Evolutionary conservation across 2,797 vertebrate genomes (phyloP).

Genomic region (Naso thynnoides): DNA sequence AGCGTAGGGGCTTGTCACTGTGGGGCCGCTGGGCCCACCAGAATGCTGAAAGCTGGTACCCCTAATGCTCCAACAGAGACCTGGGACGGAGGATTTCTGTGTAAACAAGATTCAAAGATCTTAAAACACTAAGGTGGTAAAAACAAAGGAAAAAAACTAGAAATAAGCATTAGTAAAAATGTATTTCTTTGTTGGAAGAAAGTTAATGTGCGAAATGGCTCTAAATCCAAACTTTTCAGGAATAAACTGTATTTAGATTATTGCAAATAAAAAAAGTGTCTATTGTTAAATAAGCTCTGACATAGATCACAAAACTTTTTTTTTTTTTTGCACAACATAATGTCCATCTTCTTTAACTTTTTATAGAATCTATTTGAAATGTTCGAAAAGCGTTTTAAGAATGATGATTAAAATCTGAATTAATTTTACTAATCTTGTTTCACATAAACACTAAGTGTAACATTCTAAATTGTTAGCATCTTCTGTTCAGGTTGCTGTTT

Average conservation of each 20-base stretch:
- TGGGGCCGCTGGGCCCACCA: conserved; percentile 76
- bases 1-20: conserved; percentile 81
- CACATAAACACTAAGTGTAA: too few species aligned
- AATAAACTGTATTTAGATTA: conserved; percentile 1
- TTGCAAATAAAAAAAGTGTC: conserved; percentile 8
- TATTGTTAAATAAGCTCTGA: neutral
- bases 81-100: conserved; percentile 46
- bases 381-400: neutral
- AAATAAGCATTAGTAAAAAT: neutral
- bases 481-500: too few species aligned
- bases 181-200: neutral
- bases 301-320: neutral
- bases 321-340: too few species aligned
- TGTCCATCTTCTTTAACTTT: neutral
- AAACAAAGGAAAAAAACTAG: conserved; percentile 24
- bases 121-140: conserved; percentile 22
- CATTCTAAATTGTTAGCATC: too few species aligned
- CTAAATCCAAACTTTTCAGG: neutral
- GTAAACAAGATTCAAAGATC: conserved; percentile 68
- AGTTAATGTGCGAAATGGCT: neutral
- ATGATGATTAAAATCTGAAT: neutral
- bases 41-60: conserved; percentile 77
- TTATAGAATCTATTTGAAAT: neutral
- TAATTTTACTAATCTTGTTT: neutral
- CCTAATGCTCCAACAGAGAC: conserved; percentile 65